Evolutionary conservation across 2,797 vertebrate genomes (phyloP), one percentile per base, ranked within the genome.

Genomic region (Neopelma chrysocephalum): DNA sequence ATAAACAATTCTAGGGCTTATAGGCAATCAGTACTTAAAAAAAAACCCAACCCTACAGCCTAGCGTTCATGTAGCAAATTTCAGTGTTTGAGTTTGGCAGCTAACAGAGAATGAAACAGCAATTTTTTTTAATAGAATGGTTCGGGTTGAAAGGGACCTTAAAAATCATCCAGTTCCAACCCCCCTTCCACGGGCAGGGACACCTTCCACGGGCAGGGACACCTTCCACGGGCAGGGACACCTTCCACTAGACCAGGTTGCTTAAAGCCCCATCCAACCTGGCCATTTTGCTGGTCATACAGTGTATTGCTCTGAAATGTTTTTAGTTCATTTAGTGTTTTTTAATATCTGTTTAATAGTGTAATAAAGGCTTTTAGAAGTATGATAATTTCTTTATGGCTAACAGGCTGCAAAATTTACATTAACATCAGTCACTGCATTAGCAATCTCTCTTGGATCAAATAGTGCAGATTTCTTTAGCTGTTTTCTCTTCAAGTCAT

Each of bases 401-500:
- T 80, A 26, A 18, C 21, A 65, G 60, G 26, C 31, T 45, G 40
- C 58, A 89, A 45, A 92, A 65, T 60, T 73, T 40, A 57, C 20
- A 38, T 65, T 58, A 65, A n/a, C 77, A 36, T 45, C 78, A 73
- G n/a, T 60, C 15, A 15, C 25, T 69, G 38, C 62, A 60, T 5
- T 43, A 51, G 19, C 48, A 57, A 15, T 47, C 45, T 90, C 53
- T 64, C 11, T 76, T 29, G 87, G 43, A 36, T 69, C 54, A 86
- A 76, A 62, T 48, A 15, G 20, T 31, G 25, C 45, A 36, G 14
- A 45, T 93, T 94, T 78, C 79, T 88, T 69, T 65, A 82, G 50
- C 53, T 95, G 36, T 62, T 93, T 75, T 92, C 32, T 87, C n/a
- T 90, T 90, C 23, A 62, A 89, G 60, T 83, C 13, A 13, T 53